These are phyloP conservation scores for Dioctria rufipes DNA, from an alignment of 2,888 invertebrate species.

Conservation along the genomic window DNA sequence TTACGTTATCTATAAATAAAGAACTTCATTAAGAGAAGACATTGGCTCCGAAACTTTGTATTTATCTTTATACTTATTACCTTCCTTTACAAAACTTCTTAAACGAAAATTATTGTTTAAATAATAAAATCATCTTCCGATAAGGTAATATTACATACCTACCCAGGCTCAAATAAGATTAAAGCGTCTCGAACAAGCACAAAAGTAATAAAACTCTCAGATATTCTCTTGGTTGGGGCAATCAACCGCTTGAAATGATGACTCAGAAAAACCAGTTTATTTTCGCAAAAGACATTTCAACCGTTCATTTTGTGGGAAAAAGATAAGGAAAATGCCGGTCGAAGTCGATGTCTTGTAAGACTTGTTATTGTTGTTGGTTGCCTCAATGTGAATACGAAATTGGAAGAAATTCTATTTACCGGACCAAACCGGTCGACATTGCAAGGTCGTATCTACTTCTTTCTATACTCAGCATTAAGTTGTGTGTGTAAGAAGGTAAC, in stretches of 20 bases:
- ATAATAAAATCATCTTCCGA: no score
- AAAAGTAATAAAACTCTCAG: slow-evolving; percentile 22
- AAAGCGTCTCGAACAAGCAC: no score
- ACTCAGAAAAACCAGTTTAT: slow-evolving; percentile 47
- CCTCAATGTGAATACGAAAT: slow-evolving; percentile 21
- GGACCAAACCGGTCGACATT: slow-evolving; percentile 58
- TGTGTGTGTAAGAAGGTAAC: no score
- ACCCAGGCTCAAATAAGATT: no score
- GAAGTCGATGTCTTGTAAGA: neutral
- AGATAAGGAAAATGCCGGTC: slow-evolving; percentile 26
- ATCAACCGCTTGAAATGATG: slow-evolving; percentile 23
- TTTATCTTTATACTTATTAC: no score
- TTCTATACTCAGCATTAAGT: no score
- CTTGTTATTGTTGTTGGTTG: neutral
- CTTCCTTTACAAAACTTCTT: no score
- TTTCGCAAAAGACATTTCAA: slow-evolving; percentile 37
- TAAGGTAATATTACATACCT: no score
- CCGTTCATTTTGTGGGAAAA: slow-evolving; percentile 43
- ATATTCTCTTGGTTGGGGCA: slow-evolving; percentile 13
- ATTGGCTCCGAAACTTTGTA: no score
- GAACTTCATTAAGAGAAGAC: no score
- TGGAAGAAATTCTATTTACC: slow-evolving; percentile 46
- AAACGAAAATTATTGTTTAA: no score
- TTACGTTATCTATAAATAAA: no score
- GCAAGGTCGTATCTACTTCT: slow-evolving; percentile 56